phyloP scores from a whole-genome alignment of 1,140 invertebrate genomes.

The Rhagoletis zephyria region DNA sequence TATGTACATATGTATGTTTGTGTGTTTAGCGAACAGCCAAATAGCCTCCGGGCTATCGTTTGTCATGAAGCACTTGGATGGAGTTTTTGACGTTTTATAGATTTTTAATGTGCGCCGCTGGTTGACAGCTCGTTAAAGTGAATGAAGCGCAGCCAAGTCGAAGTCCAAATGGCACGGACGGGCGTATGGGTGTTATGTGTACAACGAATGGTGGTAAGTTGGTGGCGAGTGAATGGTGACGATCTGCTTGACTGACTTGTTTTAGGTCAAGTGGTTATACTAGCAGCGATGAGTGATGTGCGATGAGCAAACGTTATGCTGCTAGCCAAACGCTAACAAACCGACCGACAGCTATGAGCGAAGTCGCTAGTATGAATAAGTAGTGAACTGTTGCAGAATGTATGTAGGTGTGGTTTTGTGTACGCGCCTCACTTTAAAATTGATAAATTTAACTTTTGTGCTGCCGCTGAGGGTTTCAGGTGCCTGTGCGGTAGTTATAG shows the following conservation, averaged over 20 bases:
- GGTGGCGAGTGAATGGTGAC: background rate
- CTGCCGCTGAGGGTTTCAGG: background rate
- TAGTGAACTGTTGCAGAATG: background rate
- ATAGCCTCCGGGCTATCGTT: background rate
- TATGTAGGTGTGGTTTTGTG: background rate
- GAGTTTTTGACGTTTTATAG: constrained; percentile 31
- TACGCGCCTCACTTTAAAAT: background rate
- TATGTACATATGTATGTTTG: background rate
- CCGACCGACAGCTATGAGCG: background rate
- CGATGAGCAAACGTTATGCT: background rate
- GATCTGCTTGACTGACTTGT: background rate
- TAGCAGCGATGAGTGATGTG: background rate
- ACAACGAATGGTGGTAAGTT: background rate
- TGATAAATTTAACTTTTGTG: background rate
- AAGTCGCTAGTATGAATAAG: no score
- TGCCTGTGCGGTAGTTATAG: background rate
- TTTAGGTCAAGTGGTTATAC: background rate
- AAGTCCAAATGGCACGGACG: background rate
- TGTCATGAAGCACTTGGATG: background rate
- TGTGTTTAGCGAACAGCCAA: background rate
- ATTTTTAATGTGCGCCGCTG: background rate
- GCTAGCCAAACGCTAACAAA: background rate
- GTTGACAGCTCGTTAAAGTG: constrained; percentile 36
- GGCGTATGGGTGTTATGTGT: background rate
- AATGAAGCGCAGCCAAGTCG: constrained; percentile 24